Base-by-base conservation (phyloP, 1,140 invertebrate genomes). In the Drosophila santomea region DNA sequence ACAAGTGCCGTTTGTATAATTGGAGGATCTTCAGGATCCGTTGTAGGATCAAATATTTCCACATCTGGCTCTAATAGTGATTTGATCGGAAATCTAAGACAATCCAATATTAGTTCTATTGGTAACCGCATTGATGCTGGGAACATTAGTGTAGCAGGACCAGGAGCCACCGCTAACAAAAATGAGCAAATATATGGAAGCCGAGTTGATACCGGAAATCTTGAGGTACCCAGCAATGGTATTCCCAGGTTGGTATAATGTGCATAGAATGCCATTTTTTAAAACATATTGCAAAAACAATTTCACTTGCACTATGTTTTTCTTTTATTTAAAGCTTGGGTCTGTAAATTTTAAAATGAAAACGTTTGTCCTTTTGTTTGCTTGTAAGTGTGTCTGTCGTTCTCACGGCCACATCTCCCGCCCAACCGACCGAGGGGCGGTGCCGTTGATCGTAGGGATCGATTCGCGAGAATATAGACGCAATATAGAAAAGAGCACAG, bases 221-320 rank as follows among this genome's bases (percentile, higher is more conserved):
- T 92, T 60, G 91, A 91, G 44, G 78, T 92, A 14, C 85, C 91
- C 10, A 91, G 73, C 51, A 92, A 76, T 55, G 69, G 72, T 47
- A 91, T 92, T 55, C 72, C 89, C 4, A 92, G 91, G 91, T 92
- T 66, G 15, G 78, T 64, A 38, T 64, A 38, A 39, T 2, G 32
- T 32, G 3, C 32, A 32, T 32, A 32, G 8, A 32, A 28, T 2
- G 36, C 12, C 12, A 11, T 12, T 11, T 38, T 38, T 38, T 38
- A 2, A 38, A 38, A 38, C 36, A 38, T 0, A 11, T 38, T 12
- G 3, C 36, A 38, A 38, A 12, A 38, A 28, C 6, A 28, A 28
- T 28, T 28, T 28, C 20, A 20, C 20, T 20, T 20, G 20, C 20
- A 20, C 20, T 20, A 20, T 20, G 20, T 20, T 20, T 20, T 20